Conservation (phyloP, 2,888 invertebrate genomes). For the Synanthedon vespiformis region DNA sequence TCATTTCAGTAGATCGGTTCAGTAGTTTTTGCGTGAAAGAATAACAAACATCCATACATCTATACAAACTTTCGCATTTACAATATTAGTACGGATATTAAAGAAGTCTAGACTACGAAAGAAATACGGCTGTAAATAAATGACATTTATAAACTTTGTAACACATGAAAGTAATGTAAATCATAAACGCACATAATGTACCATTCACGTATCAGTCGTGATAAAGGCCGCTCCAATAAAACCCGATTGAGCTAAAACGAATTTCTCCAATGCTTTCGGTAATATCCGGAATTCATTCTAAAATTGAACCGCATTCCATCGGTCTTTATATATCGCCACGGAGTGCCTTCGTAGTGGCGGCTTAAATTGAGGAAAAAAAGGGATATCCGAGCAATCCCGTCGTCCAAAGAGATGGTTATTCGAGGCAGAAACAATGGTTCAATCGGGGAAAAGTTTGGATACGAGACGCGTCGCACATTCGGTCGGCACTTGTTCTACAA, state of each 20-base stretch:
- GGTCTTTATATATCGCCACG: neutral
- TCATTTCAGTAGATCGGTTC: too few species aligned
- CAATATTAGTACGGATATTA: too few species aligned
- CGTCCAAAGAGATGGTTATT: conserved; percentile 4
- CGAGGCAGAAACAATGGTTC: conserved; percentile 2
- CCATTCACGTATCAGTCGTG: neutral
- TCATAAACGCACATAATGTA: too few species aligned
- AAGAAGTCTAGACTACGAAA: too few species aligned
- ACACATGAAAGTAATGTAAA: too few species aligned
- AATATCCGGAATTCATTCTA: conserved; percentile 1
- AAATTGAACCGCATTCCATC: conserved; percentile 1
- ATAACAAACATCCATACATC: too few species aligned
- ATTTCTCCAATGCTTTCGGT: conserved; percentile 1
- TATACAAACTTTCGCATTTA: too few species aligned
- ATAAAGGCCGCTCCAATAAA: conserved; percentile 7
- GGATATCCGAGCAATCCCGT: conserved; percentile 1
- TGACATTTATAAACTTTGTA: too few species aligned
- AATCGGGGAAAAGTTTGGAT: conserved; percentile 2
- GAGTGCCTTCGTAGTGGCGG: conserved; percentile 1
- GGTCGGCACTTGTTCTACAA: conserved; percentile 2
- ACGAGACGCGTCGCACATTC: conserved; percentile 4
- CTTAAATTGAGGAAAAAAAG: conserved; percentile 2
- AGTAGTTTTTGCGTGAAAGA: too few species aligned
- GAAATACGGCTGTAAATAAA: too few species aligned
- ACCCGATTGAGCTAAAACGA: conserved; percentile 10